Base-by-base conservation (phyloP, 92 coral and sea anemone species). In the Palythoa grandiflora region DNA sequence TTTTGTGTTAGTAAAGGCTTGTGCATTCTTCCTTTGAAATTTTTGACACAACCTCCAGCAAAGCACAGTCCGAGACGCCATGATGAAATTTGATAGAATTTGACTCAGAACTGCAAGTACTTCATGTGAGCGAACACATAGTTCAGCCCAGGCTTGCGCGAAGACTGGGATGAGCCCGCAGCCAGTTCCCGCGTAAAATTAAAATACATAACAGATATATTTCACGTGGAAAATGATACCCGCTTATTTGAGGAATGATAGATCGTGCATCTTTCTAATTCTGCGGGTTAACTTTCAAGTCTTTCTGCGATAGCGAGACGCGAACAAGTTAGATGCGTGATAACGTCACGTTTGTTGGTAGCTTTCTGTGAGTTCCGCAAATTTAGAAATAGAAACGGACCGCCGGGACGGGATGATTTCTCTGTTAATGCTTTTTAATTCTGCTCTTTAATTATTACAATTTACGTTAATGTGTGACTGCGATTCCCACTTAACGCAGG, bases 11-110 rank as follows among this genome's bases (percentile, higher is more conserved):
- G 68, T 8, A 20, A 73, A 51, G 7, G 71, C 14, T 36, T 14
- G 83, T 50, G 21, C 36, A 70, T 20, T 17, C 20, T 87, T 87
- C 51, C 20, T 53, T 51, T 9, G n/a, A 10, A 79, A 9, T 66
- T 68, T 87, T 16, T 68, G 73, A 78, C 48, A 72, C 38, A 87
- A 50, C 65, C 86, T 65, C 14, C 87, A 20, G 38, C 86, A 79
- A 9, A 44, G 17, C 76, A 79, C 17, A 38, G 35, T 38, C 36
- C 44, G 50, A 13, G 81, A 6, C 90, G 90, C 90, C 90, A 87
- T 87, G 77, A 72, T 68, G 87, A 59, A 84, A 59, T 36, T 52
- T 68, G 50, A 54, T 8, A 4, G 50, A 51, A 2, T 28, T 36
- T 37, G 13, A 40, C 79, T 3, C 9, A 20, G 36, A 37, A 59